Evolutionary conservation across 2,797 vertebrate species (phyloP), one percentile per base, ranked within the genome.

Genomic region (Melanogrammus aeglefinus): DNA sequence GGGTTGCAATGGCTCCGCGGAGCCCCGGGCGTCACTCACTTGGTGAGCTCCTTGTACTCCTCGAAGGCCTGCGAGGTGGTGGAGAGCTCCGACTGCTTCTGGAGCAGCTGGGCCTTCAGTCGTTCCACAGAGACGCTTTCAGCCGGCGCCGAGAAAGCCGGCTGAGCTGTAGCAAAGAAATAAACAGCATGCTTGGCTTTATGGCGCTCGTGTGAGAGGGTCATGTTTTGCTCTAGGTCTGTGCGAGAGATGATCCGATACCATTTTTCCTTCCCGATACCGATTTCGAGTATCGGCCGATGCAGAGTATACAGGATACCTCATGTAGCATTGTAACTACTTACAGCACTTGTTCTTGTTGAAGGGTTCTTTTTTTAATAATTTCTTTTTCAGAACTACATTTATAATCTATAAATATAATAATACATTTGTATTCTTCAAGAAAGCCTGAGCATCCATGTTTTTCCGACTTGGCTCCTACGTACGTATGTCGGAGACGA

Each of bases 31-130:
- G 1, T 6, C 77, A 80, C 95, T 94, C 91, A 99, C 97, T 95
- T 97, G 33, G 96, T 96, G 76, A 97, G 74, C 76, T 98, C 96
- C 91, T 96, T 97, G 89, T 96, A 97, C 83, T 98, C 97, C 86
- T 98, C 96, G 5, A 97, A 97, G 75, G 96, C 96, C 84, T 97
- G 96, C 63, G 95, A 92, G 10, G 92, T 95, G 66, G 89, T 93
- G 70, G 93, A 92, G 82, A 97, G 90, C 78, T 97, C 96, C 0
- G 94, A 93, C 79, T 98, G 96, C 83, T 96, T 95, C 86, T 97
- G 95, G 44, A 98, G 85, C 79, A 98, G 86, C 44, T 95, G 96
- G 75, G 94, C 94, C 86, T 95, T 97, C 81, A 99, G 89, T 83
- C 89, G 96, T 86, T 97, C 96, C 0, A 90, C 51, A 0, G 90